Percentiles rank a stretch among this genome's conserved stretches.
These are phyloP conservation scores for Stomorhina lunata DNA, from an alignment of 2,888 invertebrate species.

Conservation along the genomic window DNA sequence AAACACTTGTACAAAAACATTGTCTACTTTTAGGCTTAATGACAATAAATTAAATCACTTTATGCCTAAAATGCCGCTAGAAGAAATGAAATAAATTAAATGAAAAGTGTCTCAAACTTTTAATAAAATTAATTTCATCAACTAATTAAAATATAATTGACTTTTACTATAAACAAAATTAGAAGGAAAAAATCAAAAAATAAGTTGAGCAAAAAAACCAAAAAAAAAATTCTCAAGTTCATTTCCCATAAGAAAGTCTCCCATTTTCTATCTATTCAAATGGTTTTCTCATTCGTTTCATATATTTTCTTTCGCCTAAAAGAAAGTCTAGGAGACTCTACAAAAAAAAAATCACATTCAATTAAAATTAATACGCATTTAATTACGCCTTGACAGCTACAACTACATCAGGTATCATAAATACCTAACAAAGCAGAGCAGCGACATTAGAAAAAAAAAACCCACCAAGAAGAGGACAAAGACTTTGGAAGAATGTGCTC, in stretches of 20 bases:
- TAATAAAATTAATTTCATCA: conserved; percentile 55
- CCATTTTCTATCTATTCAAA: not conserved
- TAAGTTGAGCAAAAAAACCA: not conserved
- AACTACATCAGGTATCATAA: conserved; percentile 36
- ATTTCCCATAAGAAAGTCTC: not conserved
- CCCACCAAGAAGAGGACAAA: not conserved
- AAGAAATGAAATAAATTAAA: too few relatives aligned
- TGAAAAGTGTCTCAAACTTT: conserved; percentile 43
- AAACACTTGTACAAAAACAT: not conserved
- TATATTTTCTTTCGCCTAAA: too few relatives aligned
- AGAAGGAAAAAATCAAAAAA: not conserved
- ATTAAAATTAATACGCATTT: conserved; percentile 67
- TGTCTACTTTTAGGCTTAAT: conserved; percentile 12
- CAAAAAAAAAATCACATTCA: conserved; percentile 59
- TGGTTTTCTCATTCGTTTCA: not conserved
- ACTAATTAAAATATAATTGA: conserved; percentile 58
- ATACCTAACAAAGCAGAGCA: not conserved
- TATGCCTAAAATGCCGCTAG: not conserved
- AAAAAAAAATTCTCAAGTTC: conserved; percentile 2
- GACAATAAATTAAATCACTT: conserved; percentile 22
- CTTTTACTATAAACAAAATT: conserved; percentile 26
- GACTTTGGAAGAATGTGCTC: not conserved
- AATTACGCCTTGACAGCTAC: conserved; percentile 62
- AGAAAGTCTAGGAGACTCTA: not conserved
- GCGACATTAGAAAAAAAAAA: too few relatives aligned